Evolutionary conservation across 2,888 invertebrate genomes (phyloP).

Genomic region (Gonocerus acuteangulatus): DNA sequence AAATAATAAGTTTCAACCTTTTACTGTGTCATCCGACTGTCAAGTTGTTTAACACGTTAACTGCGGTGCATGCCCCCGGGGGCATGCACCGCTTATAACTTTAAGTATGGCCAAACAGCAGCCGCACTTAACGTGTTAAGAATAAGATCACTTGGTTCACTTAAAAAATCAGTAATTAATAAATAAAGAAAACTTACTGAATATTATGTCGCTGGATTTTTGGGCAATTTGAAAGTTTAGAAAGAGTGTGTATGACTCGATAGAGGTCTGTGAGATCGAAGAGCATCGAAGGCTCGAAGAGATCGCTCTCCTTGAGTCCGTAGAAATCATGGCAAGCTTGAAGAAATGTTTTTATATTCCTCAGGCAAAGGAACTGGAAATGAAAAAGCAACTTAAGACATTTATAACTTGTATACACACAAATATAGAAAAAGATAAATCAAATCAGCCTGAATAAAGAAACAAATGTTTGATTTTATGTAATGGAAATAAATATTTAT

Average conservation of each 20-base stretch:
- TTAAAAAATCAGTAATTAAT: no score
- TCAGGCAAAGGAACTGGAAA: conserved; percentile 85
- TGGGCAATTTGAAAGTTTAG: conserved; percentile 74
- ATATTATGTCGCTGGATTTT: conserved; percentile 61
- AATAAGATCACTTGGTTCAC: no score
- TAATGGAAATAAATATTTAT: background rate
- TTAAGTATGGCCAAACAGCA: no score
- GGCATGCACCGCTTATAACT: no score
- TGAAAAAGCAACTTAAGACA: conserved; percentile 27
- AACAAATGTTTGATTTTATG: background rate
- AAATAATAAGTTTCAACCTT: no score
- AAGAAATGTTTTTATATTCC: conserved; percentile 90
- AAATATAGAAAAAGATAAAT: background rate
- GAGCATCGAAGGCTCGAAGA: conserved; percentile 91
- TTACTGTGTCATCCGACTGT: no score
- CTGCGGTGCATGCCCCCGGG: no score
- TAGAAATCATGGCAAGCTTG: conserved; percentile 77
- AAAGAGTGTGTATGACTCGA: conserved; percentile 82
- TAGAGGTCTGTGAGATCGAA: conserved; percentile 94
- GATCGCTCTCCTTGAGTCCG: conserved; percentile 71
- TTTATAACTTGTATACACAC: background rate
- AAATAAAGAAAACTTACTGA: no score
- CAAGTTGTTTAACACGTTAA: no score
- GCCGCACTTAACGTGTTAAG: no score
- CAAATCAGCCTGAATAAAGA: background rate